Base-by-base conservation (phyloP, 2,113 vertebrate genomes). In the Peromyscus polionotus region DNA sequence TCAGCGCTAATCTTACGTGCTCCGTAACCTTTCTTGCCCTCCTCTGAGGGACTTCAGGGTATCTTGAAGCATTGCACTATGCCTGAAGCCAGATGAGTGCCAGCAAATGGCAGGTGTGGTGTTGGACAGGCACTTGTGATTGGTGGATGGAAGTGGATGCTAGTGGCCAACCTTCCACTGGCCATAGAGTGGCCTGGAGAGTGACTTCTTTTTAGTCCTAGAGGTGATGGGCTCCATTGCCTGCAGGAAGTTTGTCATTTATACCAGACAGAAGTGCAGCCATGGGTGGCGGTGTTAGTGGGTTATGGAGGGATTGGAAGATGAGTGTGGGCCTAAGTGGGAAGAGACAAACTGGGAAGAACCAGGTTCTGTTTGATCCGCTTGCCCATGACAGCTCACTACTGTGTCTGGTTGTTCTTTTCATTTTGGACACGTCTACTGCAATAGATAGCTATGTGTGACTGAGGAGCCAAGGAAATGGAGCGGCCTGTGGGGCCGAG, bases 131-230 rank as follows among this genome's bases (percentile, higher is more conserved):
- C 42, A 0, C 3, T 19, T 22, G 31, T 68, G 93, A 76, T 48
- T 31, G 45, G 88, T 5, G 39, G 72, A 33, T 1, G 45, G 33
- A 48, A 45, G 28, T 14, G 14, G 68, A n/a, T 88, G 57, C 33
- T 0, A 67, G 0, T 9, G 1, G 12, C 24, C 16, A 0, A 31
- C 2, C 8, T 0, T 3, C 26, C 0, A 0, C 8, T 28, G 2
- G 13, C 10, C 45, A 45, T 36, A 0, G 93, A 88, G 80, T 24
- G 70, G 54, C 2, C 5, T 3, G 22, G 33, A 54, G 54, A 13
- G 19, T 0, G 10, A 20, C 33, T 28, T 61, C 33, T 0, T 2
- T 2, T 1, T 54, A 7, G 42, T 0, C 24, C 0, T 57, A 57
- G 77, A 73, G 83, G 4, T 3, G 36, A 45, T 1, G 0, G 3